These are phyloP conservation scores for Mythimna pallens DNA, from an alignment of 2,888 invertebrate species.

Conservation along the genomic window DNA sequence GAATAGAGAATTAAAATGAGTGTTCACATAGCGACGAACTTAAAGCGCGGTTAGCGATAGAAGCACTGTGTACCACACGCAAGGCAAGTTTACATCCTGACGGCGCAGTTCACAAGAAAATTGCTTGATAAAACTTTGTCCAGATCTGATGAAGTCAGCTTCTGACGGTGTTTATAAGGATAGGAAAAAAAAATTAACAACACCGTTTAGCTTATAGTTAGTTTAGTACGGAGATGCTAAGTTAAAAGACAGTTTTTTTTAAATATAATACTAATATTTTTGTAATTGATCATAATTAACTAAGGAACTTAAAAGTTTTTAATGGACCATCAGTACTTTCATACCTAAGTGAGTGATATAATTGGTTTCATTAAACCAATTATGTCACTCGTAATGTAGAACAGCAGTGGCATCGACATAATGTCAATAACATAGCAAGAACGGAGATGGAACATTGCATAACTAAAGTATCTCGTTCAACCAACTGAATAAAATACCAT, in stretches of 20 bases:
- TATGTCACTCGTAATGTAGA: background rate
- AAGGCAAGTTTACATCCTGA: slow-evolving; percentile 1
- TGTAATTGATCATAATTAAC: background rate
- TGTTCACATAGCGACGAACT: slow-evolving; percentile 52
- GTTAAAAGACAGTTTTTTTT: too few species aligned
- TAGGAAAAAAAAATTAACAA: background rate
- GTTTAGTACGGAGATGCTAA: background rate
- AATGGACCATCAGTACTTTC: background rate
- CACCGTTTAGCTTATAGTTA: background rate
- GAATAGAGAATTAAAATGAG: slow-evolving; percentile 71
- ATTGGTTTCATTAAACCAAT: background rate
- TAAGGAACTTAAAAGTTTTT: background rate
- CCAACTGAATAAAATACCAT: background rate
- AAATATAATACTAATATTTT: background rate
- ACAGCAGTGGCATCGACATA: background rate
- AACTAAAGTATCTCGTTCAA: background rate
- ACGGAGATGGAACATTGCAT: background rate
- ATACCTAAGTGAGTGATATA: background rate
- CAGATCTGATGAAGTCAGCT: background rate
- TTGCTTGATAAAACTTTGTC: background rate
- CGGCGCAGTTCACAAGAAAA: background rate
- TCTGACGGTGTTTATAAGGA: background rate
- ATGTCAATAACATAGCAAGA: background rate
- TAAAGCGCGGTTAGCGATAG: slow-evolving; percentile 44
- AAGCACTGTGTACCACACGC: background rate